These are phyloP conservation scores for Suricata suricatta DNA, from an alignment of 2,113 vertebrate genomes.

Conservation along the genomic window DNA sequence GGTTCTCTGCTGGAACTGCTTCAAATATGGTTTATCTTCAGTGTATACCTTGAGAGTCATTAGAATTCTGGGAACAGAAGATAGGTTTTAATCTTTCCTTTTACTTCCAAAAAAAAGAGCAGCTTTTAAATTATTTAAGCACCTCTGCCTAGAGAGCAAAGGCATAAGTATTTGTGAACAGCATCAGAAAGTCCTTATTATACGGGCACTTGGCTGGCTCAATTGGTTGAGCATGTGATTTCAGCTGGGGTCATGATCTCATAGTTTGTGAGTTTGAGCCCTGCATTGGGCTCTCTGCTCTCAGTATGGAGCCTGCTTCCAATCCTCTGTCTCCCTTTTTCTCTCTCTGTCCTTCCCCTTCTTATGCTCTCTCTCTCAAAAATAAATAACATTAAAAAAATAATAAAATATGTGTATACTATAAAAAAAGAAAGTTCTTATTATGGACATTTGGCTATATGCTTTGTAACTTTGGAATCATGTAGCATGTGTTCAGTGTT, in stretches of 20 bases:
- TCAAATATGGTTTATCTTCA: background rate
- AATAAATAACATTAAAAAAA: too few species aligned
- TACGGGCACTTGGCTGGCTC: too few species aligned
- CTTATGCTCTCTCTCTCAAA: too few species aligned
- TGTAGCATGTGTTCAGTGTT: background rate
- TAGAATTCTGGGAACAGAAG: conserved; percentile 19
- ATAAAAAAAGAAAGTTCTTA: background rate
- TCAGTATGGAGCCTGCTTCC: too few species aligned
- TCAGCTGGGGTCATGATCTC: too few species aligned
- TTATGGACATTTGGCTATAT: background rate
- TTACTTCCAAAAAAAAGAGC: background rate
- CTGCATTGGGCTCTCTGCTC: too few species aligned
- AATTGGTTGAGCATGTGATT: too few species aligned
- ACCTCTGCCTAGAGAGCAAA: background rate
- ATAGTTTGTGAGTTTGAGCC: too few species aligned
- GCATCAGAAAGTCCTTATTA: background rate
- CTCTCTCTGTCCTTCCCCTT: too few species aligned
- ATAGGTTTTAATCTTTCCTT: conserved; percentile 43
- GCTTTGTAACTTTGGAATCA: background rate
- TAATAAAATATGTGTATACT: too few species aligned
- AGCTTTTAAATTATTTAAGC: conserved; percentile 17
- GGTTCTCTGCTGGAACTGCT: background rate
- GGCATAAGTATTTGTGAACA: background rate
- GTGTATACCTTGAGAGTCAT: background rate
- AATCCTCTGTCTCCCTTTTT: too few species aligned